Evolutionary conservation across 1,140 invertebrate species (phyloP).

Genomic region (Pissodes strobi): DNA sequence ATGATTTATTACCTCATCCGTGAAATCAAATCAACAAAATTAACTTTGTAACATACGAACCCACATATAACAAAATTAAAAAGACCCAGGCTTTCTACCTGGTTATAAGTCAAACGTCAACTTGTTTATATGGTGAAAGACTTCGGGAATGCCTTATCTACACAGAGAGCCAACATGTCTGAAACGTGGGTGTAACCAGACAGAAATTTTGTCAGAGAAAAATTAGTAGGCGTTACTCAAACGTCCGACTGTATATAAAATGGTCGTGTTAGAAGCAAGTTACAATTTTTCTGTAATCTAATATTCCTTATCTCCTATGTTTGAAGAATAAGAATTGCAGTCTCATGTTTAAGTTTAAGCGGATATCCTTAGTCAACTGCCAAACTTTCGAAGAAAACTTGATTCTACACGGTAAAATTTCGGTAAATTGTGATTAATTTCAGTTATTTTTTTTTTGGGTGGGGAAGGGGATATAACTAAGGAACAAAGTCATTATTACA

Average conservation of each 20-base stretch:
- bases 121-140: slow-evolving; percentile 24
- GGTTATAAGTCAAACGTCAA: slow-evolving; percentile 30
- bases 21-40: no score
- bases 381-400: no score
- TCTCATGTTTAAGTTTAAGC: no score
- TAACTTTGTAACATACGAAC: no score
- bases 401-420: no score
- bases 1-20: background rate
- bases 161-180: slow-evolving; percentile 19
- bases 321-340: no score
- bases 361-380: no score
- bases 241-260: slow-evolving; percentile 19
- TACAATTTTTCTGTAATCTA: slow-evolving; percentile 17
- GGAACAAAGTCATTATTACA: no score
- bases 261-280: slow-evolving; percentile 18
- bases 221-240: slow-evolving; percentile 31
- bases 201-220: slow-evolving; percentile 35
- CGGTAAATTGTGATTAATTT: no score
- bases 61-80: slow-evolving; percentile 1
- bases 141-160: slow-evolving; percentile 11
- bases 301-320: slow-evolving; percentile 26
- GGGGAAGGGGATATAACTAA: no score
- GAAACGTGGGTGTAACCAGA: slow-evolving; percentile 24
- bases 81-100: slow-evolving; percentile 1
- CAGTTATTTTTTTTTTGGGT: no score